phyloP scores from a whole-genome alignment of 2,888 invertebrate species.

The Sepioteuthis lessoniana region DNA sequence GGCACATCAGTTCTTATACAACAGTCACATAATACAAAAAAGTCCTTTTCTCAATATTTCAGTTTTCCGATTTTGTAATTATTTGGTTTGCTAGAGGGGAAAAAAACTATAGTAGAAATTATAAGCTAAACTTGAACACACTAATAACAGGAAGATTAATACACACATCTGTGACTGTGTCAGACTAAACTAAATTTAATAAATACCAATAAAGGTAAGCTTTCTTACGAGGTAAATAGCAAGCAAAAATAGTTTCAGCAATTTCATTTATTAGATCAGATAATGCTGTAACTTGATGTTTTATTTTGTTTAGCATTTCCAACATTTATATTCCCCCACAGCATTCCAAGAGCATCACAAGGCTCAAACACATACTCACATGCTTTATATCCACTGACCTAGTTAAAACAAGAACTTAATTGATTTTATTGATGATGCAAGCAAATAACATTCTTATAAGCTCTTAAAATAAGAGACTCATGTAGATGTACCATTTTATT shows the following conservation, averaged over 20 bases:
- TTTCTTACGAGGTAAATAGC: background rate
- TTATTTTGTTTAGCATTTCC: background rate
- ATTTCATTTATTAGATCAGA: background rate
- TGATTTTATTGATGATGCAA: slow-evolving; percentile 4
- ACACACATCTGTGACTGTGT: background rate
- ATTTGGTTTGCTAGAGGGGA: too few species aligned
- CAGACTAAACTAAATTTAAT: background rate
- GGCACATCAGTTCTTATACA: too few species aligned
- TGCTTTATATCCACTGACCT: background rate
- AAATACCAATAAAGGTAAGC: background rate
- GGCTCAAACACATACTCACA: too few species aligned
- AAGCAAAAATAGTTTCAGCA: background rate
- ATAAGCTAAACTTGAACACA: too few species aligned
- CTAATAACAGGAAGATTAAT: too few species aligned
- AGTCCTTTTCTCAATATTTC: background rate
- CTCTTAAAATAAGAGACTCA: background rate
- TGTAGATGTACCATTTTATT: background rate
- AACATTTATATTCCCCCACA: background rate
- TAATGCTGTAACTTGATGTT: background rate
- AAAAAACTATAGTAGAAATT: too few species aligned
- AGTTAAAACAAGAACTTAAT: background rate
- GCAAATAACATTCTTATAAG: background rate
- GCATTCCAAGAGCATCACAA: background rate
- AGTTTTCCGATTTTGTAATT: too few species aligned
- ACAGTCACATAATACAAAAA: too few species aligned